Base-by-base conservation (phyloP, 2,797 vertebrate genomes). In the Eutrigla gurnardus region DNA sequence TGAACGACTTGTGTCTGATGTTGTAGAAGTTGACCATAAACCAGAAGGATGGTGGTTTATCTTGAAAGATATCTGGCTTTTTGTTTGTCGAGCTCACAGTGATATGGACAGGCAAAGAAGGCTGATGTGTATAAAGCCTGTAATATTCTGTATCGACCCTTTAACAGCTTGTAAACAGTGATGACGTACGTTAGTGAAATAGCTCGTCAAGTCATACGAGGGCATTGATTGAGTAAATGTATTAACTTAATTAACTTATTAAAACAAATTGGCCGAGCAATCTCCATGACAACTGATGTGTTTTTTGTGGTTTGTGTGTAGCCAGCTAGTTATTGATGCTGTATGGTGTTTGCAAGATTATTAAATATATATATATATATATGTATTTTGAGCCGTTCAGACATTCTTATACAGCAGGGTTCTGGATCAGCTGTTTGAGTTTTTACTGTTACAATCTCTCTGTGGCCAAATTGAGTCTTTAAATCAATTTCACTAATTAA, bases 231-330 rank as follows among this genome's bases (percentile, higher is more conserved):
- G 25, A 25, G 25, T 25, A 25, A 25, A 25, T 25, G 25, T 1
- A 25, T 1, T 25, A 25, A 25, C 25, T 25, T 25, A 25, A 25
- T 25, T 25, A 25, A 25, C 25, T 25, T 25, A 25, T 25, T 25
- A 25, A 25, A 25, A 25, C 25, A 25, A 1, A 25, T 10, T 36
- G 32, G 32, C 8, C 6, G 14, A 2, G 15, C 9, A 9, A 46
- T 50, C n/a, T 3, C 17, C 17, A 65, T 64, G 37, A 32, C 35
- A 50, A 50, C 46, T 50, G 12, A 50, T 25, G 25, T 25, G 25
- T 25, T 25, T 25, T 25, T 25, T 25, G 0, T 0, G 0, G 15
- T 13, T 47, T 36, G 4, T 13, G 2, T 1, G 7, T 0, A 18
- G n/a, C 43, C 14, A 11, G 9, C 46, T 50, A 5, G n/a, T 62